Conservation (phyloP, 2,113 vertebrate species). For the Rhombomys opimus region DNA sequence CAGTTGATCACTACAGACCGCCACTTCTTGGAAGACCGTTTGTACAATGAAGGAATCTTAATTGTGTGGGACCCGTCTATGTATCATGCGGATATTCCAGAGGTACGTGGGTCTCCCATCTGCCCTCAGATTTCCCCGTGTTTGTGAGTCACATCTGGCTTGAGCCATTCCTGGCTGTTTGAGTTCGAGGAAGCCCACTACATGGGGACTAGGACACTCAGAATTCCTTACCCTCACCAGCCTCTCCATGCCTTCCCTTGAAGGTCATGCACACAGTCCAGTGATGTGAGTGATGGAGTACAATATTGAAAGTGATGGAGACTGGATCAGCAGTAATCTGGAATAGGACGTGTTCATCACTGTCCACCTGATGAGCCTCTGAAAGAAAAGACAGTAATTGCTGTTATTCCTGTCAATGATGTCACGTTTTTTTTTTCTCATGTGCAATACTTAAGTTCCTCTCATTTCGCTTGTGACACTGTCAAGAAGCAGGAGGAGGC, state of each 20-base stretch:
- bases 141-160: not conserved
- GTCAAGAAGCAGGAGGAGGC: not conserved
- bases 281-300: too few relatives aligned
- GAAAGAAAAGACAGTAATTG: not conserved
- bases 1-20: conserved; percentile 86
- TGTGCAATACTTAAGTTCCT: not conserved
- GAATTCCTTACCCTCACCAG: not conserved
- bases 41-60: conserved; percentile 88
- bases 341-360: not conserved
- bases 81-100: conserved; percentile 86
- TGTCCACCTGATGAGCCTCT: not conserved
- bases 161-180: conserved; percentile 9
- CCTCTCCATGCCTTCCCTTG: not conserved
- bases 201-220: not conserved
- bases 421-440: not conserved
- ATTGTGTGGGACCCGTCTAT: conserved; percentile 90
- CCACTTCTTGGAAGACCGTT: conserved; percentile 83
- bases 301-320: not conserved
- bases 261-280: not conserved
- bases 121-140: not conserved
- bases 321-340: not conserved
- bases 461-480: not conserved
- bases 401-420: not conserved
- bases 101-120: conserved; percentile 83
- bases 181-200: not conserved